These are phyloP conservation scores for Sebastolobus alascanus DNA, from an alignment of 2,797 vertebrate species.

Conservation along the genomic window DNA sequence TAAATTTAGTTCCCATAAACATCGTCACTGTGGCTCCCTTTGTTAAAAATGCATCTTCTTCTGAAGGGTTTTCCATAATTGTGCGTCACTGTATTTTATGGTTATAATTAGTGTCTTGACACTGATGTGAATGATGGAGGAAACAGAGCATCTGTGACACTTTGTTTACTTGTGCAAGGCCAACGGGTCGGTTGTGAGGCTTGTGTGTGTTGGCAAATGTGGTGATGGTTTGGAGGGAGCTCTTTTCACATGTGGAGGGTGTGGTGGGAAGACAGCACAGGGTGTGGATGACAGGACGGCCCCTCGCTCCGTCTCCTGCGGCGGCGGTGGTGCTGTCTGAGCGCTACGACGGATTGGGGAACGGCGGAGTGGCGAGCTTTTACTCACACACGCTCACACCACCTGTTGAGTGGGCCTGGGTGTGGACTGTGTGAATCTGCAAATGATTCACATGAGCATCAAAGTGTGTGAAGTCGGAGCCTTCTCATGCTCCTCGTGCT, in stretches of 20 bases:
- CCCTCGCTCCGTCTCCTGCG: slow-evolving; percentile 64
- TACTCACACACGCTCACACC: slow-evolving; percentile 63
- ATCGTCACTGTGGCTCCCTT: slow-evolving; percentile 64
- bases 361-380: slow-evolving; percentile 34
- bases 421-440: slow-evolving; percentile 81
- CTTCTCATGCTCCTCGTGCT: slow-evolving; percentile 73
- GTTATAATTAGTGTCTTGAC: slow-evolving; percentile 80
- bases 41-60: slow-evolving; percentile 69
- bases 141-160: slow-evolving; percentile 70
- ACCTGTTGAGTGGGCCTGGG: slow-evolving; percentile 78
- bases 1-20: slow-evolving; percentile 74
- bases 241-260: slow-evolving; percentile 83
- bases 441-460: slow-evolving; percentile 71
- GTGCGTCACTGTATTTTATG: slow-evolving; percentile 63
- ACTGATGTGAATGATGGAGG: slow-evolving; percentile 67
- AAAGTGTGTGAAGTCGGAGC: slow-evolving; percentile 63
- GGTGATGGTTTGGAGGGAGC: slow-evolving; percentile 67
- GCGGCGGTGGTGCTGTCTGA: slow-evolving; percentile 64
- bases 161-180: slow-evolving; percentile 79
- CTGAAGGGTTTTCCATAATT: slow-evolving; percentile 66
- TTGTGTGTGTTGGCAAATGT: slow-evolving; percentile 69
- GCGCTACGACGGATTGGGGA: slow-evolving; percentile 51
- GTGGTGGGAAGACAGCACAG: slow-evolving; percentile 77
- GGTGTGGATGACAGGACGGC: slow-evolving; percentile 71
- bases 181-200: slow-evolving; percentile 66